Percentiles rank a stretch among this genome's conserved stretches.
phyloP scores from a whole-genome alignment of 2,888 invertebrate genomes.

The Tricholauxania praeusta region DNA sequence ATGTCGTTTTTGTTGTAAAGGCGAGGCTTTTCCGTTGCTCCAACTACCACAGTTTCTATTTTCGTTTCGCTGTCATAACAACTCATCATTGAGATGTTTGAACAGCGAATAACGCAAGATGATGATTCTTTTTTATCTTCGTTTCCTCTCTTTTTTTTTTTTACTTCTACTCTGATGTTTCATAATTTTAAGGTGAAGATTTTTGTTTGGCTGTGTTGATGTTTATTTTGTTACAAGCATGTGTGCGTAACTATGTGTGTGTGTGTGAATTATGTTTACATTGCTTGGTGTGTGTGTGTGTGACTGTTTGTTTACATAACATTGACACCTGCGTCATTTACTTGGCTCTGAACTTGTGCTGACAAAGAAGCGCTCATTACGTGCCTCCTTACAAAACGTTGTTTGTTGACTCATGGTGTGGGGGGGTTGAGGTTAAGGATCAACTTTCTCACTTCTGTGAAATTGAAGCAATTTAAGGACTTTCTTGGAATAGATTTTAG shows the following conservation, averaged over 20 bases:
- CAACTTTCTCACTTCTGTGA: too few relatives aligned
- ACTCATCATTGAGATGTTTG: constrained; percentile 14
- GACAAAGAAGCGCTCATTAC: too few relatives aligned
- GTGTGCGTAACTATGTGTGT: not conserved
- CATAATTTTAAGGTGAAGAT: not conserved
- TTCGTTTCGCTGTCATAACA: constrained; percentile 16
- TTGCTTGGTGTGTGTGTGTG: not conserved
- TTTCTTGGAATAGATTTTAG: too few relatives aligned
- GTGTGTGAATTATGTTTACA: not conserved
- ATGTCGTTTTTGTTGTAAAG: not conserved
- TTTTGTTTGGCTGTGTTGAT: not conserved
- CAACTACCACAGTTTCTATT: too few relatives aligned
- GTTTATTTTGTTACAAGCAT: not conserved
- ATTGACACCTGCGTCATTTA: constrained; percentile 21
- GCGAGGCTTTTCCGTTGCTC: not conserved
- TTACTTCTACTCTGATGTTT: too few relatives aligned
- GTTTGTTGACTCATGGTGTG: too few relatives aligned
- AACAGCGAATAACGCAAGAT: not conserved
- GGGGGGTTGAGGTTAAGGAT: too few relatives aligned
- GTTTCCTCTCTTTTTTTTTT: too few relatives aligned
- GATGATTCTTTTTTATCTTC: not conserved
- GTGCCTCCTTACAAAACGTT: too few relatives aligned
- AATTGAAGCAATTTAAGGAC: too few relatives aligned
- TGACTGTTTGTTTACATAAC: not conserved
- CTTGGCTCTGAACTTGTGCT: too few relatives aligned